Evolutionary conservation across 1,140 invertebrate species (phyloP).

Genomic region (Caerostris darwini): DNA sequence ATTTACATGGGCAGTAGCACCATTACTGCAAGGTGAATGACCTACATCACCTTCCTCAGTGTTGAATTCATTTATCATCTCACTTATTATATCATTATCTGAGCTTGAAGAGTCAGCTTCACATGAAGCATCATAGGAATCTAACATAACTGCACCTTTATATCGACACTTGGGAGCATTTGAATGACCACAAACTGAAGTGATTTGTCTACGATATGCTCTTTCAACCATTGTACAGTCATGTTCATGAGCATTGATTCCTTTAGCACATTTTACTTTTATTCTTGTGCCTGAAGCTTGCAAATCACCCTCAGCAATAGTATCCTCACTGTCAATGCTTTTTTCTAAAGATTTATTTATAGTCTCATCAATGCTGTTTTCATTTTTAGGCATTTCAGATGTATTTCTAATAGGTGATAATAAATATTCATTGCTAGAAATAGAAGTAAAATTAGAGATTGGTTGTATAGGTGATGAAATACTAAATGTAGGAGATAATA

Average conservation of each 20-base stretch:
- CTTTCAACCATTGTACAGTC: slow-evolving; percentile 57
- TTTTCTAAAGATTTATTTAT: slow-evolving; percentile 65
- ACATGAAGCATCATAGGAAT: slow-evolving; percentile 78
- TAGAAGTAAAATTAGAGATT: slow-evolving; percentile 32
- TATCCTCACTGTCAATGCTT: slow-evolving; percentile 69
- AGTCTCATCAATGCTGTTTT: slow-evolving; percentile 68
- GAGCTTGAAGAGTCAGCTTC: slow-evolving; percentile 78
- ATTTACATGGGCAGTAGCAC: slow-evolving; percentile 80
- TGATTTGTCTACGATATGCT: slow-evolving; percentile 31
- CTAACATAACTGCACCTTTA: slow-evolving; percentile 57
- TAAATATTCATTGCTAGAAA: slow-evolving; percentile 60
- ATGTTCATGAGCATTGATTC: slow-evolving; percentile 21
- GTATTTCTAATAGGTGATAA: slow-evolving; percentile 4
- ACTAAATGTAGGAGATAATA: slow-evolving; percentile 61
- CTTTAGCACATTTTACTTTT: slow-evolving; percentile 55
- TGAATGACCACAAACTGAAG: slow-evolving; percentile 18
- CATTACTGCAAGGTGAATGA: slow-evolving; percentile 47
- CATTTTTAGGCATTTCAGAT: slow-evolving; percentile 50
- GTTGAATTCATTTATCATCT: slow-evolving; percentile 81
- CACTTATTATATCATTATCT: slow-evolving; percentile 70
- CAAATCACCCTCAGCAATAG: background rate
- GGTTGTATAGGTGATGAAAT: slow-evolving; percentile 39
- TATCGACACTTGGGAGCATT: slow-evolving; percentile 47
- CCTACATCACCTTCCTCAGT: slow-evolving; percentile 82
- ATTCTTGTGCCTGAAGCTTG: slow-evolving; percentile 53